phyloP scores from a whole-genome alignment of 1,140 invertebrate genomes.

The Helicorthomorpha holstii region DNA sequence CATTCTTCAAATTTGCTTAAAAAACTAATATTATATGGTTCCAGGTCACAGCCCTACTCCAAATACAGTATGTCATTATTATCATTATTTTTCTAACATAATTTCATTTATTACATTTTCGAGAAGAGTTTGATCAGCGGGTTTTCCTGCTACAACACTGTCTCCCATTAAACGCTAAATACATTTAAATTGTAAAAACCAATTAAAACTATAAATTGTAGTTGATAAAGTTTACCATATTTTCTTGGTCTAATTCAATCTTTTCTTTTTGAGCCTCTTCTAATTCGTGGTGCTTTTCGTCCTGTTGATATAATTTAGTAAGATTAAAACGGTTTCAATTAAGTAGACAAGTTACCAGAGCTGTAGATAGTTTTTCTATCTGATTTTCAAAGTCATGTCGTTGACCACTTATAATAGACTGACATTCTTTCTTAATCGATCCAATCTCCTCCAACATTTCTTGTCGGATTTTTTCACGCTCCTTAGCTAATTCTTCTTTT shows the following conservation, averaged over 20 bases:
- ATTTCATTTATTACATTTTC: too few relatives aligned
- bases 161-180: too few relatives aligned
- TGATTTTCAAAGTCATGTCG: not conserved
- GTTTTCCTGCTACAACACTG: too few relatives aligned
- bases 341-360: not conserved
- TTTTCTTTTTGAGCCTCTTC: not conserved
- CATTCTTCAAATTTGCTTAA: too few relatives aligned
- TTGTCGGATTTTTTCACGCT: not conserved
- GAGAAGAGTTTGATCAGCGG: too few relatives aligned
- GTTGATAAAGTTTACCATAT: not conserved
- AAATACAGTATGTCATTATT: too few relatives aligned
- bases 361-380: not conserved
- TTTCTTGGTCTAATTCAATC: not conserved
- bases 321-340: not conserved
- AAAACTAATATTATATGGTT: too few relatives aligned
- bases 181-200: too few relatives aligned
- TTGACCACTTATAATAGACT: not conserved
- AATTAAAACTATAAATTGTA: not conserved
- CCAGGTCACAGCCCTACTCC: too few relatives aligned
- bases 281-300: not conserved
- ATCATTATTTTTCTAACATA: too few relatives aligned
- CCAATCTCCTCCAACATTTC: conserved; percentile 3
- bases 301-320: not conserved
- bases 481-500: not conserved
- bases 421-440: not conserved